Evolutionary conservation across 2,797 vertebrate genomes (phyloP).

Genomic region (Nyctibius grandis): DNA sequence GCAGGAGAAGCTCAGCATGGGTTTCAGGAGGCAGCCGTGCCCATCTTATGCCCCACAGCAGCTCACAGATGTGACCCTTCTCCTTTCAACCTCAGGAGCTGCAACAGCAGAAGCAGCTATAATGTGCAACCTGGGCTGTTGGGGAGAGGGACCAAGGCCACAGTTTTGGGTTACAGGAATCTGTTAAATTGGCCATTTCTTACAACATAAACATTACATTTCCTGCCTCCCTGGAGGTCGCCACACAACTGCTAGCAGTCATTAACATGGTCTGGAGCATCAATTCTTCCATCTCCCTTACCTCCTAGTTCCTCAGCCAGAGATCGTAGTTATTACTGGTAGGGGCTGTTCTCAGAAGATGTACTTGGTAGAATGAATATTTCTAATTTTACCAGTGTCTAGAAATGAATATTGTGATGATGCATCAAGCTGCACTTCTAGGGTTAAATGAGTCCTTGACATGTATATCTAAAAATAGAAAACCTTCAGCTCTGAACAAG

Average conservation of each 20-base stretch:
- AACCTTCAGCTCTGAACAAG: not conserved
- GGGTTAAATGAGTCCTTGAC: constrained; percentile 24
- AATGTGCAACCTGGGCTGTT: not conserved
- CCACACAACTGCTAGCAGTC: not conserved
- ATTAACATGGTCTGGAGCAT: not conserved
- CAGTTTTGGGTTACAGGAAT: not conserved
- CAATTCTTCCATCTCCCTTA: not conserved
- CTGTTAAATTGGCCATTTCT: not conserved
- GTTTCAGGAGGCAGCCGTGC: not conserved
- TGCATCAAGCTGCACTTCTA: not conserved
- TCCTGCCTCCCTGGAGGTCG: not conserved
- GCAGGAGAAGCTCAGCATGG: not conserved
- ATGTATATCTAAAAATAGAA: not conserved
- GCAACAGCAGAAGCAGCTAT: not conserved
- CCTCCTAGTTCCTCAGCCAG: not conserved
- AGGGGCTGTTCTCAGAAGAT: not conserved
- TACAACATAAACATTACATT: not conserved
- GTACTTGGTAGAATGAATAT: not conserved
- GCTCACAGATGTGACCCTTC: not conserved
- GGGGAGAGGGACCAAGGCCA: not conserved
- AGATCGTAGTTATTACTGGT: not conserved
- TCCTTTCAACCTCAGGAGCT: not conserved
- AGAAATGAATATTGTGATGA: not conserved
- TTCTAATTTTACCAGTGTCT: not conserved
- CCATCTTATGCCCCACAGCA: not conserved